phyloP scores from a whole-genome alignment of 2,888 invertebrate species.

The Orchesella flavescens region DNA sequence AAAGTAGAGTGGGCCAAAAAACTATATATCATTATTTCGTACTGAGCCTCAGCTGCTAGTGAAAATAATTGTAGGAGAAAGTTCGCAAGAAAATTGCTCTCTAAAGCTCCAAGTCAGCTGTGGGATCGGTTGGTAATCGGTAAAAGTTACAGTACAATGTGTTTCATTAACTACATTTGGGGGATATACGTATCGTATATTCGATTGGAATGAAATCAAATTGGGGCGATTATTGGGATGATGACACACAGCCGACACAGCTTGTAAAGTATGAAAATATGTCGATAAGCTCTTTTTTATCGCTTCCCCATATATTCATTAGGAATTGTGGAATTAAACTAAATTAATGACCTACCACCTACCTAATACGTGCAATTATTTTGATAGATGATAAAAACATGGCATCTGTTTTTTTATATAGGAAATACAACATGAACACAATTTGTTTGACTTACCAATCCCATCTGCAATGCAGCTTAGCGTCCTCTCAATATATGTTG shows the following conservation, averaged over 20 bases:
- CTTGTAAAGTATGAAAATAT: no score
- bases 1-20: constrained; percentile 24
- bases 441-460: constrained; percentile 77
- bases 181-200: no score
- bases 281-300: neutral
- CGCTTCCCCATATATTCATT: neutral
- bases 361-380: no score
- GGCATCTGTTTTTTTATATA: neutral
- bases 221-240: no score
- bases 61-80: constrained; percentile 7
- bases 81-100: constrained; percentile 31
- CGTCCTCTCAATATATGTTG: constrained; percentile 86
- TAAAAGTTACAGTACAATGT: no score
- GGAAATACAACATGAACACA: constrained; percentile 20
- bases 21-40: constrained; percentile 5
- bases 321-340: no score
- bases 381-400: neutral
- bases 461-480: constrained; percentile 87
- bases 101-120: constrained; percentile 19
- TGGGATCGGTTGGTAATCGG: neutral
- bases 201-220: no score
- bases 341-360: no score
- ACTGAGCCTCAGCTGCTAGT: constrained; percentile 17
- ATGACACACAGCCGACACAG: no score
- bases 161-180: no score